A percentile compares a stretch with the other conserved stretches of the same genome.
Conservation (phyloP, 2,797 vertebrate species). For the Macrochelys suwanniensis region DNA sequence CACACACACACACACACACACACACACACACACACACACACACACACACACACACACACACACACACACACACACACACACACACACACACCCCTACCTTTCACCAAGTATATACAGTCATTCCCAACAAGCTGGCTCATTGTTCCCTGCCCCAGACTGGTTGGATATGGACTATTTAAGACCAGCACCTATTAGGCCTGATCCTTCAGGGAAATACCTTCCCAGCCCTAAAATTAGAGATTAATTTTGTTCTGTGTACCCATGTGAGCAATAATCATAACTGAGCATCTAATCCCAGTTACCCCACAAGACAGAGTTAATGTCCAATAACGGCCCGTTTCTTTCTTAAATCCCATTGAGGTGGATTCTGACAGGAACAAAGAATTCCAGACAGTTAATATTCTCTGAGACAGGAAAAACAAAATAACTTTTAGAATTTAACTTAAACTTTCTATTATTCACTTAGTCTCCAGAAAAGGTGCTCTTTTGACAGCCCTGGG, state of each 20-base stretch:
- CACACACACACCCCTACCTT: background rate
- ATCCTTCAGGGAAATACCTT: background rate
- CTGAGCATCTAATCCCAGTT: background rate
- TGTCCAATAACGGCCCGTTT: background rate
- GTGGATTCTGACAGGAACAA: background rate
- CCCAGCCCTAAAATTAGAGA: background rate
- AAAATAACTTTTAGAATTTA: background rate
- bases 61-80: too few species aligned
- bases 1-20: too few species aligned
- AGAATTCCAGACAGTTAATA: background rate
- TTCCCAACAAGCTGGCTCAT: background rate
- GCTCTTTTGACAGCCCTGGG: background rate
- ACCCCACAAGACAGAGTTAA: background rate
- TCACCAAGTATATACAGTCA: background rate
- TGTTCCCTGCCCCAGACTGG: background rate
- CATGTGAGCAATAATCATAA: background rate
- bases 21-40: too few species aligned
- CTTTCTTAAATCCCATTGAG: background rate
- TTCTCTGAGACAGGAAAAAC: background rate
- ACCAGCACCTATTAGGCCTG: background rate
- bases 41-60: too few species aligned
- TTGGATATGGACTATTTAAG: background rate
- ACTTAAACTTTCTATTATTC: fast-evolving
- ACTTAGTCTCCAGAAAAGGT: background rate
- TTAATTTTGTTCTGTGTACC: background rate